phyloP scores from a whole-genome alignment of 1,140 invertebrate genomes.

The Eufriesea mexicana region DNA sequence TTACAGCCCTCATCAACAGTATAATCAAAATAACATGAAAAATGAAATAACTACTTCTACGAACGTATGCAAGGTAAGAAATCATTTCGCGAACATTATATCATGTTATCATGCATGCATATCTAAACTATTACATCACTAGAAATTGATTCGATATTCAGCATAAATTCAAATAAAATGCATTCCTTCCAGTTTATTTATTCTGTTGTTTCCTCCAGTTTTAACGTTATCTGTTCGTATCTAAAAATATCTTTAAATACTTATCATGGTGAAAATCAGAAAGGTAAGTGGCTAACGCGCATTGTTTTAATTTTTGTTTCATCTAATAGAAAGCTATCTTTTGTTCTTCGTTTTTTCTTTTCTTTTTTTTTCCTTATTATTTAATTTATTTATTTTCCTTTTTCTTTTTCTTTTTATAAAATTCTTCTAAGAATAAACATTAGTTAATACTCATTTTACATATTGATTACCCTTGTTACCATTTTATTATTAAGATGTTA shows the following conservation, averaged over 20 bases:
- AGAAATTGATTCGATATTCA: slow-evolving; percentile 59
- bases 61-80: slow-evolving; percentile 88
- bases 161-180: slow-evolving; percentile 25
- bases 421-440: neutral
- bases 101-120: slow-evolving; percentile 61
- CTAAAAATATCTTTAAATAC: slow-evolving; percentile 49
- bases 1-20: slow-evolving; percentile 81
- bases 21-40: slow-evolving; percentile 80
- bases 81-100: slow-evolving; percentile 64
- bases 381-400: neutral
- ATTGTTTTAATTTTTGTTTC: neutral
- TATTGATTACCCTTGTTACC: neutral
- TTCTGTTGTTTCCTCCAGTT: slow-evolving; percentile 25
- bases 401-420: neutral
- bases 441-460: neutral
- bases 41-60: slow-evolving; percentile 83
- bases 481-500: no score
- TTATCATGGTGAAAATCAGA: slow-evolving; percentile 58
- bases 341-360: neutral
- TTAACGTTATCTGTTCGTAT: slow-evolving; percentile 19
- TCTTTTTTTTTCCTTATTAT: neutral
- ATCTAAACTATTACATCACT: slow-evolving; percentile 71
- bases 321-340: neutral
- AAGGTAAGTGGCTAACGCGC: slow-evolving; percentile 67
- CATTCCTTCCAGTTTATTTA: slow-evolving; percentile 52